Base-by-base conservation (phyloP, 1,140 invertebrate genomes). In the Caenorhabditis brenneri region DNA sequence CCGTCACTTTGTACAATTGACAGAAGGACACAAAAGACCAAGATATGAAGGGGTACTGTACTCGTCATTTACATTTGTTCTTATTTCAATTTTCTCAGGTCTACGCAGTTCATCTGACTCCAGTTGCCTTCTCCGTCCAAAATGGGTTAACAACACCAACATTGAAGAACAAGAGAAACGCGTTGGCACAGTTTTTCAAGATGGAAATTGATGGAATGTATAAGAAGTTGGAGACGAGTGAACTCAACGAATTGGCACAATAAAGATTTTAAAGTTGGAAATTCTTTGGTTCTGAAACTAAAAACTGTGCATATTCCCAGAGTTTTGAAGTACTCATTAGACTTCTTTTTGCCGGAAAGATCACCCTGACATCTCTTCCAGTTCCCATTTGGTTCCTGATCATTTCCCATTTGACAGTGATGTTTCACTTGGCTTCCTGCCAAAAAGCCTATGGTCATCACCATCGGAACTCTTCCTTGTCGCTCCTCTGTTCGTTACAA, bases 41-140 rank as follows among this genome's bases (percentile, higher is more conserved):
- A 74, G 65, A 74, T 74, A 74, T 74, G 65, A 74, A 74, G 65
- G 65, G 36, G 65, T 65, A 36, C 48, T 27, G 53, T 27, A 51
- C 6, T n/a, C n/a, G 6, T 51, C n/a, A 19, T 16, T n/a, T 16
- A 51, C n/a, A 19, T 0, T 9, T 58, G 27, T 9, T 58, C 27
- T n/a, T 27, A 29, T 58, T 29, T 2, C 2, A 27, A 12, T 9
- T 10, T 58, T 19, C 36, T 16, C 31, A 65, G 58, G 58, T 74
- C 9, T 74, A 74, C 36, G 65, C 36, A 29, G 65, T 74, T 16
- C 65, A 74, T 31, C 19, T 74, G 36, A 74, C 65, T 9, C 65
- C 65, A 22, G 10, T 42, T 12, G 33, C 65, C 7, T 74, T 74
- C 36, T 19, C 65, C 10, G 33, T 36, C 24, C 36, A 74, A 42